These are phyloP conservation scores for Andinoacara biseriatus DNA, from an alignment of 2,113 vertebrate species.

Conservation along the genomic window DNA sequence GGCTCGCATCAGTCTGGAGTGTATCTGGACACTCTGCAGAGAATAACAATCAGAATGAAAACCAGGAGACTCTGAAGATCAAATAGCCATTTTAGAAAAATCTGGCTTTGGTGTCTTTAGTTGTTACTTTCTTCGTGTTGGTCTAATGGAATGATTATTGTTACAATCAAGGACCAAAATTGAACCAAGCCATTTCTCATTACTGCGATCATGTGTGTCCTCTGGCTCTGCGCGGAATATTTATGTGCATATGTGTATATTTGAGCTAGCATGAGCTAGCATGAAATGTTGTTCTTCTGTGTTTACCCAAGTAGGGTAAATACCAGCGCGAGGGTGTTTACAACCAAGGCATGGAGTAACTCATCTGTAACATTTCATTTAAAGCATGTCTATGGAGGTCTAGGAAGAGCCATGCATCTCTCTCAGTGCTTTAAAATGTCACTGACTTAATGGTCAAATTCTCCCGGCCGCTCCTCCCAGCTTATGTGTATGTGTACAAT, in stretches of 20 bases:
- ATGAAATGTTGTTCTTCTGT: conserved; percentile 45
- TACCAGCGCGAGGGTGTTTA: conserved; percentile 66
- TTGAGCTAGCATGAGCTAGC: conserved; percentile 27
- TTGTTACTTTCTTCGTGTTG: conserved; percentile 39
- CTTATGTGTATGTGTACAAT: conserved; percentile 30
- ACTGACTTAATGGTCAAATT: conserved; percentile 75
- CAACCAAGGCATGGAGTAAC: conserved; percentile 53
- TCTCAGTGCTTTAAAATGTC: conserved; percentile 71
- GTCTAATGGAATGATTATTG: conserved; percentile 53
- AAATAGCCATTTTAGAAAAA: conserved; percentile 41
- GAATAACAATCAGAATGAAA: conserved; percentile 34
- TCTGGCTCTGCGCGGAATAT: conserved; percentile 11
- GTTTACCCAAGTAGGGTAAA: conserved; percentile 70
- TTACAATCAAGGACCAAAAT: conserved; percentile 45
- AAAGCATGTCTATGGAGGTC: conserved; percentile 69
- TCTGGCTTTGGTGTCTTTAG: conserved; percentile 11
- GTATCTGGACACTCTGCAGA: conserved; percentile 7
- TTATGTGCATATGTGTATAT: conserved; percentile 18
- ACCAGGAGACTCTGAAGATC: conserved; percentile 28
- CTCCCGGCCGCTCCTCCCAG: conserved; percentile 47
- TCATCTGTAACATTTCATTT: conserved; percentile 78
- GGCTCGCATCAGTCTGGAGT: conserved; percentile 22
- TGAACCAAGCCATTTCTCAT: conserved; percentile 46
- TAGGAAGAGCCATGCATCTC: conserved; percentile 60
- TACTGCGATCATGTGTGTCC: conserved; percentile 11